phyloP scores from a whole-genome alignment of 2,888 invertebrate species.

The Apocheima hispidaria region DNA sequence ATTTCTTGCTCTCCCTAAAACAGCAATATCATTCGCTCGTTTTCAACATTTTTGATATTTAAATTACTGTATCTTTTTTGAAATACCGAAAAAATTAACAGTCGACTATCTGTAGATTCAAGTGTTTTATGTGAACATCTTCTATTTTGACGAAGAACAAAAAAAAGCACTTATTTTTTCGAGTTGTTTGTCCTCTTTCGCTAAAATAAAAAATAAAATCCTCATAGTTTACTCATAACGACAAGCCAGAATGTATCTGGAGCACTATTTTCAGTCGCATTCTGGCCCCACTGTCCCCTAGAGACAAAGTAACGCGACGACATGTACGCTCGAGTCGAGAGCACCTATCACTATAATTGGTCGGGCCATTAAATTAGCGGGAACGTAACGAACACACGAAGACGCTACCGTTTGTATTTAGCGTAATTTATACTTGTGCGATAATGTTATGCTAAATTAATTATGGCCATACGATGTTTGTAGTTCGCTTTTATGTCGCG shows the following conservation, averaged over 20 bases:
- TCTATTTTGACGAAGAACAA: too few relatives aligned
- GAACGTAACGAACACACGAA: conserved; percentile 30
- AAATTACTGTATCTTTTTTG: too few relatives aligned
- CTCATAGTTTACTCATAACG: too few relatives aligned
- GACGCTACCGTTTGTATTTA: conserved; percentile 33
- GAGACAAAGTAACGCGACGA: conserved; percentile 27
- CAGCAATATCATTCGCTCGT: too few relatives aligned
- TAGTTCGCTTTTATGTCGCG: conserved; percentile 26
- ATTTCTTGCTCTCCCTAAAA: too few relatives aligned
- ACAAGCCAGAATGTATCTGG: not conserved
- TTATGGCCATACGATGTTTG: conserved; percentile 29
- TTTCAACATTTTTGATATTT: too few relatives aligned
- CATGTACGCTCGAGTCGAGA: conserved; percentile 17
- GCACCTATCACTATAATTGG: conserved; percentile 41
- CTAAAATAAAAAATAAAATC: too few relatives aligned
- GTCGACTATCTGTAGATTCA: too few relatives aligned
- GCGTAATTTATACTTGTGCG: conserved; percentile 33
- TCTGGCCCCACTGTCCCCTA: not conserved
- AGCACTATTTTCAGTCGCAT: not conserved
- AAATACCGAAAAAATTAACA: too few relatives aligned
- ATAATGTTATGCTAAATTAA: conserved; percentile 33
- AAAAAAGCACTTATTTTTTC: too few relatives aligned
- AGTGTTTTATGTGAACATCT: too few relatives aligned
- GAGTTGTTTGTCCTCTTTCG: too few relatives aligned
- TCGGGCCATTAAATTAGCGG: conserved; percentile 38